Evolutionary conservation across 2,888 invertebrate species (phyloP).

Genomic region (Pyralis farinalis): DNA sequence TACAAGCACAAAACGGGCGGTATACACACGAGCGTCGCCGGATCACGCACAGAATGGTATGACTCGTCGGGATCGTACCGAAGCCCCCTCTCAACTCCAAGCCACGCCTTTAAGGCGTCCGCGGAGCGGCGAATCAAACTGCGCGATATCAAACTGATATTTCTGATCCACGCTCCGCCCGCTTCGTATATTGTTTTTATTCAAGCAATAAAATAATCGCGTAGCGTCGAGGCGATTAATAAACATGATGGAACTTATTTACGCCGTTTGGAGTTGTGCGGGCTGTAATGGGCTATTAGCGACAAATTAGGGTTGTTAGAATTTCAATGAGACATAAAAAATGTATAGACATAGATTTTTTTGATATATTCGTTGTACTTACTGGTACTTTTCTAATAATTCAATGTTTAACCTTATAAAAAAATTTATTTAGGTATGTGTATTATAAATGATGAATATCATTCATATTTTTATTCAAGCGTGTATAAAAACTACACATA

Average conservation of each 20-base stretch:
- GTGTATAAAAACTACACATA: no score
- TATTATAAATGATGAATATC: no score
- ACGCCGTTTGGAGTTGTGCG: slow-evolving; percentile 2
- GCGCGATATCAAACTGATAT: slow-evolving; percentile 77
- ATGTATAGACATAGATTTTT: no score
- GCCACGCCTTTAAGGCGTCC: slow-evolving; percentile 73
- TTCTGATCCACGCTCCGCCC: slow-evolving; percentile 69
- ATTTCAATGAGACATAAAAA: no score
- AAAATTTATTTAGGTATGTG: no score
- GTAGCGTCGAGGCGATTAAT: slow-evolving; percentile 46
- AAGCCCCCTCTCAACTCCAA: slow-evolving; percentile 47
- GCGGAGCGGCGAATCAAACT: slow-evolving; percentile 73
- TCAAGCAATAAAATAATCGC: slow-evolving; percentile 72
- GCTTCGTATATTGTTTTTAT: slow-evolving; percentile 72
- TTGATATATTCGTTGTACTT: background rate
- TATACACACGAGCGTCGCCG: slow-evolving; percentile 43
- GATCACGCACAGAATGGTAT: slow-evolving; percentile 61
- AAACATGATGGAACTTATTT: slow-evolving; percentile 42
- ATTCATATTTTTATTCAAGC: no score
- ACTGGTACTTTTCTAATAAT: no score
- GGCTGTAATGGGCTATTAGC: background rate
- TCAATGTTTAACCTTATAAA: no score
- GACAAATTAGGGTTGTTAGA: background rate
- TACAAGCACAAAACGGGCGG: slow-evolving; percentile 16
- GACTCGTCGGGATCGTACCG: slow-evolving; percentile 32